Conservation (phyloP, 2,797 vertebrate genomes). For the Hipposideros larvatus region DNA sequence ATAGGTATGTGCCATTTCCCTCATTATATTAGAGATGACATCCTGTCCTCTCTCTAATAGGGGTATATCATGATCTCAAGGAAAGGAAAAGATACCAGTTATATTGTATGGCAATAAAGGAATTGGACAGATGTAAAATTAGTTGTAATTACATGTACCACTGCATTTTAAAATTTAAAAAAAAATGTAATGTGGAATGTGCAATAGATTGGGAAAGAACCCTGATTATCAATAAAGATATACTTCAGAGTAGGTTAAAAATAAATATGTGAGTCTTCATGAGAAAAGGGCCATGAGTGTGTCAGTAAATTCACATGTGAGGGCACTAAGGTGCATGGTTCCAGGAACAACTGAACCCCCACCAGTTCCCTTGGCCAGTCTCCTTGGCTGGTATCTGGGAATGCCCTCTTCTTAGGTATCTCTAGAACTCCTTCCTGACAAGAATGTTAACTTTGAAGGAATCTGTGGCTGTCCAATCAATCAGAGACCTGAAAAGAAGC, state of each 20-base stretch:
- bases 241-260: not conserved
- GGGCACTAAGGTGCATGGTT: not conserved
- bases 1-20: not conserved
- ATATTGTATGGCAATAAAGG: not conserved
- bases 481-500: not conserved
- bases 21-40: not conserved
- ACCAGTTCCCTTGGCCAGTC: constrained; percentile 68
- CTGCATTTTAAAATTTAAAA: not conserved
- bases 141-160: not conserved
- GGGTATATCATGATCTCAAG: not conserved
- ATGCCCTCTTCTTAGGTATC: not conserved
- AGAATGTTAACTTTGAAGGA: not conserved
- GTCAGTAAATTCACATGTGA: not conserved
- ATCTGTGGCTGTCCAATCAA: not conserved
- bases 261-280: not conserved
- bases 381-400: not conserved
- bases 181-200: not conserved
- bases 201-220: not conserved
- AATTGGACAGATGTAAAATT: not conserved
- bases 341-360: constrained; percentile 48
- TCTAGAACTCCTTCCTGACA: not conserved
- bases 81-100: not conserved
- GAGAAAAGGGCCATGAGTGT: not conserved
- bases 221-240: not conserved
- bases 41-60: not conserved